phyloP scores from a whole-genome alignment of 1,140 invertebrate species.

The Caenorhabditis remanei region DNA sequence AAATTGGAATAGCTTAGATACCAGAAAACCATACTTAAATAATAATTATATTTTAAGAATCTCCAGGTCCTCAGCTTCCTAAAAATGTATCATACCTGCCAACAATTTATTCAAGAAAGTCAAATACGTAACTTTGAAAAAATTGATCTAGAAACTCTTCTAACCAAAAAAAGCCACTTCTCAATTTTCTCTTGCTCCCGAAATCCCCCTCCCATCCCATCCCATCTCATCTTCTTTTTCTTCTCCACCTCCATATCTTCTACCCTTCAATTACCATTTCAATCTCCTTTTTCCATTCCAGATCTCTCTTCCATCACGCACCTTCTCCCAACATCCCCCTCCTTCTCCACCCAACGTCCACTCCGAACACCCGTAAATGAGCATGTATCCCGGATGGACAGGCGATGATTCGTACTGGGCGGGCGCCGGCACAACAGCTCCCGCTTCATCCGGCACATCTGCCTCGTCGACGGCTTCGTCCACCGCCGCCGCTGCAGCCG shows the following conservation, averaged over 20 bases:
- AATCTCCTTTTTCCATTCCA: background rate
- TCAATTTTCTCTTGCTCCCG: background rate
- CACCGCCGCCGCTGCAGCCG: conserved; percentile 32
- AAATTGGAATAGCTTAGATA: too few relatives aligned
- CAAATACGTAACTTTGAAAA: too few relatives aligned
- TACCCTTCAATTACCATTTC: conserved; percentile 41
- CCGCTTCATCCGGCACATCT: conserved; percentile 36
- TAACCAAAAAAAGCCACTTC: background rate
- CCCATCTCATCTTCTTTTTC: too few relatives aligned
- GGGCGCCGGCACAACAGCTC: conserved; percentile 48
- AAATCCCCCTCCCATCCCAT: too few relatives aligned
- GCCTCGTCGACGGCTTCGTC: conserved; percentile 46
- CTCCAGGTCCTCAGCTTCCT: too few relatives aligned
- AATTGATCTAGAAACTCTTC: too few relatives aligned
- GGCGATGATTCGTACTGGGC: conserved; percentile 62
- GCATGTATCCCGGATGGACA: conserved; percentile 62
- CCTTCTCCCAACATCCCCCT: background rate
- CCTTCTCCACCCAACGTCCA: background rate
- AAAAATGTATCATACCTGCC: too few relatives aligned
- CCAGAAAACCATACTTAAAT: too few relatives aligned
- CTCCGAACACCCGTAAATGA: conserved; percentile 15
- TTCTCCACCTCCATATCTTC: background rate
- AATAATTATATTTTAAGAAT: too few relatives aligned
- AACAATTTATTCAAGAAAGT: too few relatives aligned
- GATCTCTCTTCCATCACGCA: conserved; percentile 32